Evolutionary conservation across 2,888 invertebrate species (phyloP).

Genomic region (Apotomis betuletana): DNA sequence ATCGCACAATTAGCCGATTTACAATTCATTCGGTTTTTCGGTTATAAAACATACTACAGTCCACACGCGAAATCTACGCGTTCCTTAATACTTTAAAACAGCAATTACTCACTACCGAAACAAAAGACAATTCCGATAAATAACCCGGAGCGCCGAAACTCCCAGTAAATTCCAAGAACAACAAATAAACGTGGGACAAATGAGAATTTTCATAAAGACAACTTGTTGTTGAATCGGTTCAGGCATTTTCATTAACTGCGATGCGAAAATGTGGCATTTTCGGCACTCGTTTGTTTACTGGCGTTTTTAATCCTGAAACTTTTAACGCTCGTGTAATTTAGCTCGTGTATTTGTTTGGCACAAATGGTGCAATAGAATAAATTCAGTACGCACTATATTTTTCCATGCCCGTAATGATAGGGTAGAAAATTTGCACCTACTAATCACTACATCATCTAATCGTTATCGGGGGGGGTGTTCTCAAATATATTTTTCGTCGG

Average conservation of each 20-base stretch:
- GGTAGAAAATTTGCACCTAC: no score
- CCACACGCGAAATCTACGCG: not conserved
- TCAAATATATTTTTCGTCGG: no score
- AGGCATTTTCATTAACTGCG: slow-evolving; percentile 1
- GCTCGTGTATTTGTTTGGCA: not conserved
- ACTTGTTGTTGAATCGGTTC: slow-evolving; percentile 17
- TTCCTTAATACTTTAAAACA: not conserved
- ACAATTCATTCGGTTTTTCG: no score
- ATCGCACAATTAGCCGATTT: no score
- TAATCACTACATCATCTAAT: no score
- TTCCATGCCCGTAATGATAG: no score
- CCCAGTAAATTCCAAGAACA: slow-evolving; percentile 18
- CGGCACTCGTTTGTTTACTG: not conserved
- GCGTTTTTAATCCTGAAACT: not conserved
- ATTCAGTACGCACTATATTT: no score
- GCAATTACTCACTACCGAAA: not conserved
- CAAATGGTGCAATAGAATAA: no score
- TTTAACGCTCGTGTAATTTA: not conserved
- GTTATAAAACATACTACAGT: no score
- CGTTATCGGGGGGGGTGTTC: no score
- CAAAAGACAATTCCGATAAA: slow-evolving; percentile 30
- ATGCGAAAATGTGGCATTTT: not conserved
- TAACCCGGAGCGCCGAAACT: slow-evolving; percentile 27
- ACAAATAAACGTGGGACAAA: slow-evolving; percentile 30
- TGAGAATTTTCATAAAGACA: slow-evolving; percentile 37